These are phyloP conservation scores for Sus cebifrons DNA, from an alignment of 2,797 vertebrate species.

Conservation along the genomic window DNA sequence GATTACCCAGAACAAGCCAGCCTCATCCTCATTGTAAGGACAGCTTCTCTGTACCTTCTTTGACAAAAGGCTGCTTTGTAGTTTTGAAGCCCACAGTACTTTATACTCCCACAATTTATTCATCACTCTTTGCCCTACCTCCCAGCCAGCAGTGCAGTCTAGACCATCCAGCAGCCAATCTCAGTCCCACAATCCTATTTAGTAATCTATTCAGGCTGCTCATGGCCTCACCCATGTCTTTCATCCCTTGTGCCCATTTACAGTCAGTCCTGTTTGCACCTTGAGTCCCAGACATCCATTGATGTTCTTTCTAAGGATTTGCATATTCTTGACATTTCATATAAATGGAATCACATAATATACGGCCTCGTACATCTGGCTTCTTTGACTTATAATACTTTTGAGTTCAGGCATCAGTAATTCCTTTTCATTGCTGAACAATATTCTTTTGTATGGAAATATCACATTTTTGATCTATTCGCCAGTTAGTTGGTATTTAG, in stretches of 20 bases:
- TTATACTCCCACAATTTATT: constrained; percentile 14
- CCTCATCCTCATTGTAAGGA: background rate
- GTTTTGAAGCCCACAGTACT: constrained; percentile 27
- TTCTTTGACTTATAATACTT: constrained; percentile 33
- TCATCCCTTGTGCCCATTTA: background rate
- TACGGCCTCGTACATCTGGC: background rate
- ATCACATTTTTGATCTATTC: constrained; percentile 25
- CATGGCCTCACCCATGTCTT: background rate
- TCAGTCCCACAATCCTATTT: background rate
- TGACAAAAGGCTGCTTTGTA: constrained; percentile 43
- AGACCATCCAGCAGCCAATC: background rate
- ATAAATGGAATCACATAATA: background rate
- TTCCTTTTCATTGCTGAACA: constrained; percentile 35
- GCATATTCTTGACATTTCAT: constrained; percentile 32
- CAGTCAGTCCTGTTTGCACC: background rate
- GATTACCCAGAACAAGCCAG: constrained; percentile 24
- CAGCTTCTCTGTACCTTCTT: background rate
- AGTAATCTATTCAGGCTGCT: constrained; percentile 5
- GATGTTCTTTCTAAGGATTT: constrained; percentile 38
- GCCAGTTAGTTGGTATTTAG: constrained; percentile 30
- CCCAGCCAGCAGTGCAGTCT: background rate
- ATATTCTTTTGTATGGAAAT: constrained; percentile 9
- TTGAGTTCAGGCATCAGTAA: background rate
- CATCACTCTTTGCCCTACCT: background rate
- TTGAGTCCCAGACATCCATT: constrained; percentile 5